Base-by-base conservation (phyloP, 2,888 invertebrate species). In the Tetanocera ferruginea region DNA sequence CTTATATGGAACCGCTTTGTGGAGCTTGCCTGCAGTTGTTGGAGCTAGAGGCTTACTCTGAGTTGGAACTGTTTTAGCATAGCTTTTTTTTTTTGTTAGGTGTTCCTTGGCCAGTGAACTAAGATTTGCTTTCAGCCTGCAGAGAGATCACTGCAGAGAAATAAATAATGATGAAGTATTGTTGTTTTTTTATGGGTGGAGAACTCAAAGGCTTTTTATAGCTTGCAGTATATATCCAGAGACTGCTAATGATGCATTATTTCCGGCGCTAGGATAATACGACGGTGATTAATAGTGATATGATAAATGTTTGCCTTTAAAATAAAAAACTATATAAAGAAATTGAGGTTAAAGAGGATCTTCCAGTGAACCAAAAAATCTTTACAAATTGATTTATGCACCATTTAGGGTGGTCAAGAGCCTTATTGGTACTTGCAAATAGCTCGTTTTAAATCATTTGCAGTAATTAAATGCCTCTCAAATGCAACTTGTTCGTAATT, bases 1-100 rank as follows among this genome's bases (percentile, higher is more conserved):
- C 75, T 55, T 67, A 75, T 75, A 75, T 67, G 75, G 75, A 37
- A 19, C 75, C 75, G 75, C 75, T 75, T 73, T 28, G 64, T 28
- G 64, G 25, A 43, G 66, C 8, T 5, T 28, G 37, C 37, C 14
- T 17, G 73, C n/a, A 60, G 25, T 11, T n/a, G 14, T 64, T 11
- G 64, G 17, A 25, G 62, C 3, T 28, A 23, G 8, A 17, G 14
- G 37, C 28, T 9, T 3, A 62, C 2, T 28, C 5, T 17, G 14
- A 31, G 14, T 14, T 11, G 43, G 11, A 43, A 43, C 37, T 37
- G 6, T 37, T 37, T 5, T 8, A 37, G 37, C 37, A 37, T 43
- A 43, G 25, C 31, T 23, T 60, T 19, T 72, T 71, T 55, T n/a
- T 57, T n/a, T n/a, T n/a, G n/a, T n/a, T n/a, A n/a, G n/a, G 11